phyloP scores from a whole-genome alignment of 2,797 vertebrate genomes.

The Eulemur albifrons region DNA sequence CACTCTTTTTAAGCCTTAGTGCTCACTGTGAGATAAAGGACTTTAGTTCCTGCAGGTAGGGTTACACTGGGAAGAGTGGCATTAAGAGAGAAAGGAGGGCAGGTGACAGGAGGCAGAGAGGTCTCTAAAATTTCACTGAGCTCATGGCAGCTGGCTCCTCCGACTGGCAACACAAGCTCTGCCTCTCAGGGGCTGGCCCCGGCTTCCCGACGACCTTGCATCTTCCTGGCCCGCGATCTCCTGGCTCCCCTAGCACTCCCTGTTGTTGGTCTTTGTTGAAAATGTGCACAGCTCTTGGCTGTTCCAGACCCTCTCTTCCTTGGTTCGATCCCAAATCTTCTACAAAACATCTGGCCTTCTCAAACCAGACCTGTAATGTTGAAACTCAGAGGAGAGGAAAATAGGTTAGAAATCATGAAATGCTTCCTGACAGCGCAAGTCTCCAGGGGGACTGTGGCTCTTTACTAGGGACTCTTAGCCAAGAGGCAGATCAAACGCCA shows the following conservation, averaged over 20 bases:
- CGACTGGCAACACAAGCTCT: not conserved
- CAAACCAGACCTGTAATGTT: slow-evolving; percentile 2
- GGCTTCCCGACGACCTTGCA: fast-evolving
- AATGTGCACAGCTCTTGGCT: not conserved
- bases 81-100: not conserved
- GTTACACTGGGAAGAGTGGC: not conserved
- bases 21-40: not conserved
- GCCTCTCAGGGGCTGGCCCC: not conserved
- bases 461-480: not conserved
- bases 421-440: not conserved
- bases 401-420: slow-evolving; percentile 40
- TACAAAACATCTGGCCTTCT: slow-evolving; percentile 15
- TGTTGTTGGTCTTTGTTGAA: not conserved
- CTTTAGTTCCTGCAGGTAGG: not conserved
- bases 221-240: not conserved
- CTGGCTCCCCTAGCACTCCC: not conserved
- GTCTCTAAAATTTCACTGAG: not conserved
- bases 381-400: slow-evolving; percentile 45
- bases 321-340: not conserved
- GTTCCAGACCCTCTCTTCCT: not conserved
- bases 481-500: slow-evolving; percentile 31
- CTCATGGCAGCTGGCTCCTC: not conserved
- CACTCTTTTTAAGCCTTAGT: not conserved
- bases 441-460: not conserved
- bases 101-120: not conserved